These are phyloP conservation scores for Lindbergichthys nudifrons DNA, from an alignment of 2,797 vertebrate species.

Conservation along the genomic window DNA sequence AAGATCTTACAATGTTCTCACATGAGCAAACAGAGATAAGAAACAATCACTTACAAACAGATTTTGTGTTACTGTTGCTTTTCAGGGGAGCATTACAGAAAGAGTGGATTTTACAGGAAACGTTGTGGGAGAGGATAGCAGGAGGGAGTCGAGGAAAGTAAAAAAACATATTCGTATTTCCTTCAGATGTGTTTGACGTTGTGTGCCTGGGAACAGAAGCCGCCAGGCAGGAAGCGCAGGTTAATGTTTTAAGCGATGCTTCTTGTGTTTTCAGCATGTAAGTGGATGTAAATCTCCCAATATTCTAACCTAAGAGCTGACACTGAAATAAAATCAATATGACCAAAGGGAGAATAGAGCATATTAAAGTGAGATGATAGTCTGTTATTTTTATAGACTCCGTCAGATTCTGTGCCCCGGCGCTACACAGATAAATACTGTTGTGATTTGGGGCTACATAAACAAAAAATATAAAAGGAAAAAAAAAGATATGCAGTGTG, in stretches of 20 bases:
- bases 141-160: background rate
- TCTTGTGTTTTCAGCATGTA: conserved; percentile 55
- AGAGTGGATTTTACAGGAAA: conserved; percentile 45
- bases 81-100: conserved; percentile 35
- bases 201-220: conserved; percentile 44
- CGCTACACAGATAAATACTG: background rate
- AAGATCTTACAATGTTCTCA: conserved; percentile 29
- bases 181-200: conserved; percentile 47
- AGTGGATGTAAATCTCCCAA: conserved; percentile 39
- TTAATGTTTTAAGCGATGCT: conserved; percentile 59
- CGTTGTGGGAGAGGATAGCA: conserved; percentile 7
- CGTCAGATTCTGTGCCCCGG: background rate
- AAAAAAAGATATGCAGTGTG: conserved; percentile 5
- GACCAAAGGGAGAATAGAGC: conserved; percentile 53
- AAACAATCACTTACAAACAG: conserved; percentile 42
- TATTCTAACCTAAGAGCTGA: conserved; percentile 49
- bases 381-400: conserved; percentile 41
- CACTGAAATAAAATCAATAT: conserved; percentile 65
- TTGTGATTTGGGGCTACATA: background rate
- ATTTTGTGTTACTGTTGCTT: conserved; percentile 35
- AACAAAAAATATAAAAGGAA: conserved; percentile 5
- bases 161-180: conserved; percentile 46
- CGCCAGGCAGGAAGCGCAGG: conserved; percentile 46
- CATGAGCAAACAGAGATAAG: conserved; percentile 35
- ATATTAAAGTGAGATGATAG: conserved; percentile 54